Conservation (phyloP, 2,888 invertebrate species). For the Apantesis nais region DNA sequence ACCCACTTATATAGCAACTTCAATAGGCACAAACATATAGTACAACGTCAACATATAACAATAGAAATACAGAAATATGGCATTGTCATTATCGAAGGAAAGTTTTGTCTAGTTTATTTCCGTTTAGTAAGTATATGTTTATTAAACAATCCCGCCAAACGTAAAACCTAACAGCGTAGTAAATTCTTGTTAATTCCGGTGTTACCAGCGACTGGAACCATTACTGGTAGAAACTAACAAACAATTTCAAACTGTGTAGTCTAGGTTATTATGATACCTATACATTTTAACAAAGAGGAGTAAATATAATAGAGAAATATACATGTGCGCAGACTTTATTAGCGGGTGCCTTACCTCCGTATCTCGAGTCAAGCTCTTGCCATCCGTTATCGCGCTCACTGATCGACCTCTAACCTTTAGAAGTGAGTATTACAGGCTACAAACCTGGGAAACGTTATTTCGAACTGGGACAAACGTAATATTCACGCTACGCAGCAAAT, state of each 20-base stretch:
- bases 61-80: background rate
- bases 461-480: constrained; percentile 57
- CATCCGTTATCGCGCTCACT: constrained; percentile 56
- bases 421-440: constrained; percentile 58
- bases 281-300: background rate
- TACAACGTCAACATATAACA: background rate
- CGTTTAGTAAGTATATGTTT: constrained; percentile 5
- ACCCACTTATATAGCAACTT: background rate
- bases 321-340: constrained; percentile 33
- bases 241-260: background rate
- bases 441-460: constrained; percentile 66
- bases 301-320: constrained; percentile 17
- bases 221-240: constrained; percentile 4
- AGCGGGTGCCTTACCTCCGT: constrained; percentile 21
- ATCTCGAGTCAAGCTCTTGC: constrained; percentile 39
- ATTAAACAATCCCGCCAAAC: constrained; percentile 9
- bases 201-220: constrained; percentile 19
- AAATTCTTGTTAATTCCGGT: constrained; percentile 14
- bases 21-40: background rate
- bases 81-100: constrained; percentile 18
- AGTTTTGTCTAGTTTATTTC: constrained; percentile 13
- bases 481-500: constrained; percentile 39
- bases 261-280: background rate
- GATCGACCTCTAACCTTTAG: constrained; percentile 72
- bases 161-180: constrained; percentile 10